phyloP scores from a whole-genome alignment of 1,140 invertebrate species.

The Drosophila kanapiae region DNA sequence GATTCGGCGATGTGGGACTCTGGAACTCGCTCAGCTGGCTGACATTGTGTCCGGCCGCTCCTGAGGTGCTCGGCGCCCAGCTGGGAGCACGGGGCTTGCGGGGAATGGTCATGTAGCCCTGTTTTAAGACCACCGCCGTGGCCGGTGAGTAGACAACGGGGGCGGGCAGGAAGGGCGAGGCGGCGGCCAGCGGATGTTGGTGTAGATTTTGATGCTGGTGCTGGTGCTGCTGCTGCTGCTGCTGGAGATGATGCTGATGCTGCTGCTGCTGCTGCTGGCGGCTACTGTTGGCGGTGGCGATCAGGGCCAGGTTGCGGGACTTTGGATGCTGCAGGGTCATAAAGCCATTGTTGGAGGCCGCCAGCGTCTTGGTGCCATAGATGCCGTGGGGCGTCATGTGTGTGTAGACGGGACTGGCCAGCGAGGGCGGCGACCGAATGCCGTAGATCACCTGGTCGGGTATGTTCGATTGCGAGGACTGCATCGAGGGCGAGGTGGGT shows the following conservation, averaged over 20 bases:
- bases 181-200: conserved; percentile 85
- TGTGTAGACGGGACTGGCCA: conserved; percentile 83
- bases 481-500: conserved; percentile 89
- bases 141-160: conserved; percentile 86
- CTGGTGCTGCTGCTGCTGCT: conserved; percentile 50
- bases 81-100: conserved; percentile 92
- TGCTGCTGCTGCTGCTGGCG: conserved; percentile 57
- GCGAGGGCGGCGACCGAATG: conserved; percentile 74
- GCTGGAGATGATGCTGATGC: conserved; percentile 76
- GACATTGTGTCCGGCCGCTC: conserved; percentile 82
- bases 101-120: conserved; percentile 94
- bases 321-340: conserved; percentile 85
- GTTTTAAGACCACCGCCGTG: conserved; percentile 87
- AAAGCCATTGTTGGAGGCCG: conserved; percentile 76
- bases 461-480: conserved; percentile 91
- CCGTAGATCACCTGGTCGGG: conserved; percentile 87
- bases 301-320: conserved; percentile 76
- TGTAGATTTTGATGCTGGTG: conserved; percentile 78
- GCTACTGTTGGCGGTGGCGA: conserved; percentile 86
- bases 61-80: conserved; percentile 89
- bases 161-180: conserved; percentile 88
- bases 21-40: conserved; percentile 79
- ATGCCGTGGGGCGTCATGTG: conserved; percentile 83
- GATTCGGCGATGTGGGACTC: conserved; percentile 86
- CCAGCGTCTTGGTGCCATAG: conserved; percentile 78